Evolutionary conservation across 2,797 vertebrate species (phyloP).

Genomic region (Dermochelys coriacea): DNA sequence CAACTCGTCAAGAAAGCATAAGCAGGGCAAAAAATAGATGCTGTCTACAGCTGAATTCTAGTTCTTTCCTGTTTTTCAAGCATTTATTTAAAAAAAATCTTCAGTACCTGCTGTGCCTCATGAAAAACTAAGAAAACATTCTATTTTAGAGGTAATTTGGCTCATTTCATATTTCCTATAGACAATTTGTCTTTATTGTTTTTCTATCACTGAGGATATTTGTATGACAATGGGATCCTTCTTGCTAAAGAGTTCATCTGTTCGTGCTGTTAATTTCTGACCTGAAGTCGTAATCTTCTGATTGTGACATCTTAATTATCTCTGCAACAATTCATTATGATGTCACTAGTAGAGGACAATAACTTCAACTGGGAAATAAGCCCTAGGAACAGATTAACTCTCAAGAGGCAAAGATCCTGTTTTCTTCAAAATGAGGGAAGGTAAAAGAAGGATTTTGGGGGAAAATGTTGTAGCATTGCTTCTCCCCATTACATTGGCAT

Average conservation of each 20-base stretch:
- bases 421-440: slow-evolving; percentile 4
- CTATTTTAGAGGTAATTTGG: slow-evolving; percentile 48
- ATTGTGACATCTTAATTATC: slow-evolving; percentile 69
- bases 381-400: slow-evolving; percentile 13
- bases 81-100: slow-evolving; percentile 18
- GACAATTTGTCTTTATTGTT: slow-evolving; percentile 55
- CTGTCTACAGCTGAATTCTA: background rate
- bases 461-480: background rate
- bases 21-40: slow-evolving; percentile 14
- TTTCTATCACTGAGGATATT: slow-evolving; percentile 57
- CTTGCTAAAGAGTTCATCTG: slow-evolving; percentile 59
- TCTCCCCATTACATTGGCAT: background rate
- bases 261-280: slow-evolving; percentile 65
- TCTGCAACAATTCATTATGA: slow-evolving; percentile 49
- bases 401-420: background rate
- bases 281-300: slow-evolving; percentile 66
- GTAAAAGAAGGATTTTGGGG: background rate
- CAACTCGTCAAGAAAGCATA: background rate
- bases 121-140: slow-evolving; percentile 60
- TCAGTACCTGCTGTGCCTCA: slow-evolving; percentile 19
- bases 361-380: slow-evolving; percentile 41
- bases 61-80: background rate
- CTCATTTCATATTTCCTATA: slow-evolving; percentile 54
- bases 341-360: slow-evolving; percentile 57
- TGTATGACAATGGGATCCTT: slow-evolving; percentile 74